phyloP scores from a whole-genome alignment of 2,797 vertebrate species.

The Clamator glandarius region DNA sequence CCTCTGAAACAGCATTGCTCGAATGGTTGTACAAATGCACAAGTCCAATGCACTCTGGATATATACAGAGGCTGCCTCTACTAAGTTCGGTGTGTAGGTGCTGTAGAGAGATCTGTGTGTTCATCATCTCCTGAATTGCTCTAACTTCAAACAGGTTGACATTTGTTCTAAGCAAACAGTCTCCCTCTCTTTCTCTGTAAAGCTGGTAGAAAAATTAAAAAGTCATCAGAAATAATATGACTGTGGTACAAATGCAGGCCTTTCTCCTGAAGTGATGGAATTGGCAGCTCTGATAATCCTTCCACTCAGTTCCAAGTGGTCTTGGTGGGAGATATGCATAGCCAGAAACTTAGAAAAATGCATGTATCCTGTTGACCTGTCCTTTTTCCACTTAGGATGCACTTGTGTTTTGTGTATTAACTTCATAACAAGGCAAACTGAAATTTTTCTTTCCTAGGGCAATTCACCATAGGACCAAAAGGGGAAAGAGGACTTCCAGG shows the following conservation, averaged over 20 bases:
- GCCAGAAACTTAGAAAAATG: neutral
- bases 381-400: neutral
- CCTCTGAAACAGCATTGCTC: neutral
- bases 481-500: slow-evolving; percentile 92
- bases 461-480: slow-evolving; percentile 89
- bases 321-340: neutral
- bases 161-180: neutral
- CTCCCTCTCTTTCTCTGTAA: neutral
- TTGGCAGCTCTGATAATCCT: neutral
- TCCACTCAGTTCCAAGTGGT: neutral
- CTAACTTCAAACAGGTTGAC: neutral
- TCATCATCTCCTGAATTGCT: neutral
- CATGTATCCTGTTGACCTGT: neutral
- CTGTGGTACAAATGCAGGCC: neutral
- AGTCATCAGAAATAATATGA: neutral
- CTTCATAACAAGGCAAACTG: neutral
- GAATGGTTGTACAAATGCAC: neutral
- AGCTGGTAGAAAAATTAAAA: neutral
- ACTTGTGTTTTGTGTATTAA: neutral
- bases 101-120: neutral
- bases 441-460: slow-evolving; percentile 78
- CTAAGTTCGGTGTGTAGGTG: neutral
- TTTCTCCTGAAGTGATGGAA: neutral
- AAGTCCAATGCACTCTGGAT: accelerated
- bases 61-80: neutral